Evolutionary conservation across 2,888 invertebrate species (phyloP).

Genomic region (Hydroisotoma schaefferi): DNA sequence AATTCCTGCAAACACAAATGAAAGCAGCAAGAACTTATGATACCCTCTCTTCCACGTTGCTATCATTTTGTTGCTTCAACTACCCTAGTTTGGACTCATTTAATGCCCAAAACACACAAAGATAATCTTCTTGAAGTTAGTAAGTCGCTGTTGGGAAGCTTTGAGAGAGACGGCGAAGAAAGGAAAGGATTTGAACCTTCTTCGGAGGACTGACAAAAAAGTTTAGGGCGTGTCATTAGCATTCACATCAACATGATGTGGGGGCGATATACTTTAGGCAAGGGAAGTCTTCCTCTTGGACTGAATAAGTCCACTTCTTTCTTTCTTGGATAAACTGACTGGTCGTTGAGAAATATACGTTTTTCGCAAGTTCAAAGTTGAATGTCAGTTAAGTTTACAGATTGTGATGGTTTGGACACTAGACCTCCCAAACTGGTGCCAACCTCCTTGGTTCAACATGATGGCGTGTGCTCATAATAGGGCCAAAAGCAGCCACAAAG

Average conservation of each 20-base stretch:
- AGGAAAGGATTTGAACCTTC: background rate
- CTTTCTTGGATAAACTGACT: background rate
- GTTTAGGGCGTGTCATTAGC: slow-evolving; percentile 36
- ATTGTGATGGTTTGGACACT: slow-evolving; percentile 16
- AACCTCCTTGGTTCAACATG: slow-evolving; percentile 32
- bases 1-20: background rate
- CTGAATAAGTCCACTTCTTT: slow-evolving; percentile 1
- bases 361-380: slow-evolving; percentile 35
- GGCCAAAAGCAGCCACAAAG: too few species aligned
- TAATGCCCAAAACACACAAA: too few species aligned
- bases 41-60: background rate
- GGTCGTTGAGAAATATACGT: too few species aligned
- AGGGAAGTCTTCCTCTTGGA: too few species aligned
- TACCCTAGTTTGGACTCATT: too few species aligned
- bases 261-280: too few species aligned
- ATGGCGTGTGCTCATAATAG: slow-evolving; percentile 44
- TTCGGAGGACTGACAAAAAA: slow-evolving; percentile 33
- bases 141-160: too few species aligned
- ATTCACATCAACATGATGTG: slow-evolving; percentile 20
- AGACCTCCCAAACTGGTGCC: slow-evolving; percentile 41
- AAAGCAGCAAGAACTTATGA: background rate
- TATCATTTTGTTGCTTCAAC: too few species aligned
- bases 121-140: too few species aligned
- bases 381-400: slow-evolving; percentile 24
- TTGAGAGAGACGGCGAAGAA: too few species aligned